Evolutionary conservation across 2,797 vertebrate species (phyloP).

Genomic region (Melopsittacus undulatus): DNA sequence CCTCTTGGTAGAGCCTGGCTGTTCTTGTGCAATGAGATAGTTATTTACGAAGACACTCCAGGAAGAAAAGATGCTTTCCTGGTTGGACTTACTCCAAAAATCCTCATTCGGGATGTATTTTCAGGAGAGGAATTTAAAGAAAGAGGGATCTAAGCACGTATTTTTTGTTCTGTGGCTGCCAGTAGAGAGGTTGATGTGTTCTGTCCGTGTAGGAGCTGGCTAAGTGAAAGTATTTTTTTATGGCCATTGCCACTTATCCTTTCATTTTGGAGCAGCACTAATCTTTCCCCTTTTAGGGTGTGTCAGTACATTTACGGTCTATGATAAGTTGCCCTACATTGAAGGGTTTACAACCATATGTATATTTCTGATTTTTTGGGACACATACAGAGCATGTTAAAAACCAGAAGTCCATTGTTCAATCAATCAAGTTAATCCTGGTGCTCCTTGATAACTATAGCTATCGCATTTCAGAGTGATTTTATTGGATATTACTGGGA

Average conservation of each 20-base stretch:
- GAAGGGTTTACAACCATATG: conserved; percentile 56
- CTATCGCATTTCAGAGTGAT: conserved; percentile 94
- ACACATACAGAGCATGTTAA: conserved; percentile 71
- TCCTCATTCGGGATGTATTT: not conserved
- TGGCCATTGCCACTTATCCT: conserved; percentile 26
- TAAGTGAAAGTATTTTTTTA: conserved; percentile 48
- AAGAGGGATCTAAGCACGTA: not conserved
- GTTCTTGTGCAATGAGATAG: not conserved
- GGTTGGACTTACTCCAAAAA: not conserved
- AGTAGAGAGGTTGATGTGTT: not conserved
- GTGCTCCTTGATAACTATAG: conserved; percentile 77
- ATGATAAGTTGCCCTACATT: conserved; percentile 54
- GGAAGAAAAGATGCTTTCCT: not conserved
- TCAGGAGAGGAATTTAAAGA: not conserved
- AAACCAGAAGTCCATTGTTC: conserved; percentile 78
- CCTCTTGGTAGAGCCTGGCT: not conserved
- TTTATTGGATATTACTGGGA: conserved; percentile 92
- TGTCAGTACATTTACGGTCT: conserved; percentile 14
- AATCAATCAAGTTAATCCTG: conserved; percentile 82
- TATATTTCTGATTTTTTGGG: conserved; percentile 47
- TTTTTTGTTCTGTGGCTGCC: not conserved
- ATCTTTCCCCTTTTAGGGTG: conserved; percentile 50
- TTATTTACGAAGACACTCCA: not conserved
- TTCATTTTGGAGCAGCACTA: conserved; percentile 40
- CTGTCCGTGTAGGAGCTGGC: not conserved